These are phyloP conservation scores for Panzeria rudis DNA, from an alignment of 2,888 invertebrate species.

Conservation along the genomic window DNA sequence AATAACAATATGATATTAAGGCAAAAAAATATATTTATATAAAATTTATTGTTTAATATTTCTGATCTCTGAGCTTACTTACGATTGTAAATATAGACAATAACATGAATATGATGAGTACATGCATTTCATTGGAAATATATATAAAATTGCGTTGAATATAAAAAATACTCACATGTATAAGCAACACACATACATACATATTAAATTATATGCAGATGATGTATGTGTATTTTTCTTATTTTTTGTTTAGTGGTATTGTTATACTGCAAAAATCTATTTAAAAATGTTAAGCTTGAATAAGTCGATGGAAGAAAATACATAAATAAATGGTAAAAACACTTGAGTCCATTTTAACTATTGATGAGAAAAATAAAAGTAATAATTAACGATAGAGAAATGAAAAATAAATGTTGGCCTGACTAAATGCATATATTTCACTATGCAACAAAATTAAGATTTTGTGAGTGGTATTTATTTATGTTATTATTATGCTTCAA, in stretches of 20 bases:
- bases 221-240: neutral
- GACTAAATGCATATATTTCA: neutral
- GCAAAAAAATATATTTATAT: neutral
- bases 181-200: neutral
- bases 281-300: neutral
- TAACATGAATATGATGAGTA: neutral
- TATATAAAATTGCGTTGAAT: neutral
- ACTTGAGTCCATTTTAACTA: neutral
- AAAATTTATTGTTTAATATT: slow-evolving; percentile 20
- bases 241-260: neutral
- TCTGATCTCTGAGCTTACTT: slow-evolving; percentile 32
- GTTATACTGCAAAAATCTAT: neutral
- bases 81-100: neutral
- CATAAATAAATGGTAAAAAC: neutral
- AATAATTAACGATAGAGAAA: neutral
- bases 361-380: neutral
- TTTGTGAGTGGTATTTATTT: no score
- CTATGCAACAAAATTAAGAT: no score
- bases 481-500: no score
- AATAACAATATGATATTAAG: neutral
- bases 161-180: neutral
- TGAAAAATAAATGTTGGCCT: no score
- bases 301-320: neutral
- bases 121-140: neutral
- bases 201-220: neutral